Conservation (phyloP, 2,113 vertebrate genomes). For the Helogale parvula region DNA sequence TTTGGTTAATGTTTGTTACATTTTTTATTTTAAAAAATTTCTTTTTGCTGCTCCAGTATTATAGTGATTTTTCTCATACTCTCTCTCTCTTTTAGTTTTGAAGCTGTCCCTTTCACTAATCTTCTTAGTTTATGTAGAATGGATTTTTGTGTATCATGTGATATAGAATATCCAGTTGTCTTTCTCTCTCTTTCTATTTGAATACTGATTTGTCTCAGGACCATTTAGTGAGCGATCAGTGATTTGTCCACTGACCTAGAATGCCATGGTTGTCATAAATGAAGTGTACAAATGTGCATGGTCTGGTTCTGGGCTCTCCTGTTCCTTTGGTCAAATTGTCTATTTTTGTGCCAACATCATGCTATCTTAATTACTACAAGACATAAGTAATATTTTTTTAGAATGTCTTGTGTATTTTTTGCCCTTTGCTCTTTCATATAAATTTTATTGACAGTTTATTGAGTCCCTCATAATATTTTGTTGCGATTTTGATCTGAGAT, state of each 20-base stretch:
- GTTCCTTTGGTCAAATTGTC: not conserved
- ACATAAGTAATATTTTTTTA: slow-evolving; percentile 48
- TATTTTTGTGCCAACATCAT: not conserved
- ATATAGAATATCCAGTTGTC: not conserved
- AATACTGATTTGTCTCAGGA: not conserved
- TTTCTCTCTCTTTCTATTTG: not conserved
- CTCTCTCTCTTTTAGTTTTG: not conserved
- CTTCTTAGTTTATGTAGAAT: slow-evolving; percentile 4
- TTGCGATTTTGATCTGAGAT: not conserved
- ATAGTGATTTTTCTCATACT: not conserved
- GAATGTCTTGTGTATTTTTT: not conserved
- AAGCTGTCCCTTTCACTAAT: not conserved
- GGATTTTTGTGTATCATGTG: not conserved
- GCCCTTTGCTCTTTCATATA: not conserved
- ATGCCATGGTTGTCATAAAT: not conserved
- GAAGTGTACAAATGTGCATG: not conserved
- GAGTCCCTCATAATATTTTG: slow-evolving; percentile 6
- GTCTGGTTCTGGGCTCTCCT: not conserved
- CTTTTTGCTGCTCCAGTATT: not conserved
- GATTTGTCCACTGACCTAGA: not conserved
- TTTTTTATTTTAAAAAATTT: not conserved
- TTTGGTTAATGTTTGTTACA: not conserved
- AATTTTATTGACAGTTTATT: slow-evolving; percentile 24
- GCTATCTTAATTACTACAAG: not conserved
- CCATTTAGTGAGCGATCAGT: not conserved